These are phyloP conservation scores for Oreotrochilus melanogaster DNA, from an alignment of 2,113 vertebrate genomes.

Conservation along the genomic window DNA sequence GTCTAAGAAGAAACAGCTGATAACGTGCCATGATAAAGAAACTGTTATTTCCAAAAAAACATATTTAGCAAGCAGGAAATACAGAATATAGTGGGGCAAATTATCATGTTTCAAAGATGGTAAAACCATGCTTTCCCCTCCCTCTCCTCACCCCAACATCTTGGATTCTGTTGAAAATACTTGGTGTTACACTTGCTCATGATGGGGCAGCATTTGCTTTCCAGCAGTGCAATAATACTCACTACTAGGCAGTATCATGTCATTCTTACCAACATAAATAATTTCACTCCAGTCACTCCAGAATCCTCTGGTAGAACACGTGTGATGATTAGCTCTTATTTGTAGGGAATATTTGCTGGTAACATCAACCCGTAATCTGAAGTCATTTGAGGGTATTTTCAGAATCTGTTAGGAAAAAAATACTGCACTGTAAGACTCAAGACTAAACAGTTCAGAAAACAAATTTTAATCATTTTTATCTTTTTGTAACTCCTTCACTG, in stretches of 20 bases:
- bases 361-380: neutral
- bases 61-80: neutral
- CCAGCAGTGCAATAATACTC: neutral
- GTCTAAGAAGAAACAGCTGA: slow-evolving; percentile 28
- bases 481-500: neutral
- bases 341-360: slow-evolving; percentile 39
- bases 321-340: slow-evolving; percentile 58
- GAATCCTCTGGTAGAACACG: neutral
- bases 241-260: neutral
- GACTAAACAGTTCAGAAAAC: neutral
- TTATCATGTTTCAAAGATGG: neutral
- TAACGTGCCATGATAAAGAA: slow-evolving; percentile 47
- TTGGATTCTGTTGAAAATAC: neutral
- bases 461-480: neutral
- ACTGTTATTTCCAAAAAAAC: slow-evolving; percentile 7
- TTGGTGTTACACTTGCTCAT: accelerated
- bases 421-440: neutral
- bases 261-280: slow-evolving; percentile 57
- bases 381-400: neutral
- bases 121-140: neutral
- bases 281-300: slow-evolving; percentile 76
- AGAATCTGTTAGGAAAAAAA: slow-evolving; percentile 8
- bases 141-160: accelerated
- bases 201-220: neutral
- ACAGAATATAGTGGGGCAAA: neutral